phyloP scores from a whole-genome alignment of 2,888 invertebrate genomes.

The Drosophila mettleri region DNA sequence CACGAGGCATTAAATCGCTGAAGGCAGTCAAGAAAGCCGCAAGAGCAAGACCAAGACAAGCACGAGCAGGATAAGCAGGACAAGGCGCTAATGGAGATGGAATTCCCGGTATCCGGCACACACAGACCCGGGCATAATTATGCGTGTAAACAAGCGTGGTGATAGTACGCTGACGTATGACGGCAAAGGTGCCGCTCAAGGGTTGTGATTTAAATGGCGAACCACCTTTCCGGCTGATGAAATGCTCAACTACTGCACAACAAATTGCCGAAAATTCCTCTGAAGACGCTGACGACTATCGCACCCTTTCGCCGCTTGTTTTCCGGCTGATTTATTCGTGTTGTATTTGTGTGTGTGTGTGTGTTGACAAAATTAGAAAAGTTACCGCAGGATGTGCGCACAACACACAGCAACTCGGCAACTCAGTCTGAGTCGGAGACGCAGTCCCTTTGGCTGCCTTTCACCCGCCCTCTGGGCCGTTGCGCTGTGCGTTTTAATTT shows the following conservation, averaged over 20 bases:
- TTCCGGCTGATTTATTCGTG: slow-evolving; percentile 83
- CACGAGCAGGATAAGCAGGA: not conserved
- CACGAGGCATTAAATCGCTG: slow-evolving; percentile 71
- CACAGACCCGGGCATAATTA: slow-evolving; percentile 51
- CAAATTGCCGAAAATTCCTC: slow-evolving; percentile 71
- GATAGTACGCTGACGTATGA: slow-evolving; percentile 79
- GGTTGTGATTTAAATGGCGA: slow-evolving; percentile 45
- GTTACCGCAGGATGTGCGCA: slow-evolving; percentile 77
- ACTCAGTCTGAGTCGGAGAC: slow-evolving; percentile 6
- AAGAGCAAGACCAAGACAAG: slow-evolving; percentile 21
- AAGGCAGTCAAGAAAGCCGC: slow-evolving; percentile 59
- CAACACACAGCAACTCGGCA: slow-evolving; percentile 26
- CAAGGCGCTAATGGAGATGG: slow-evolving; percentile 26
- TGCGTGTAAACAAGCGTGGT: slow-evolving; percentile 80
- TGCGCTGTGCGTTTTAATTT: slow-evolving; percentile 81
- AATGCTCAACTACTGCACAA: slow-evolving; percentile 64
- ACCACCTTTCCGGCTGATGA: slow-evolving; percentile 42
- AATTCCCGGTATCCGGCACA: slow-evolving; percentile 55
- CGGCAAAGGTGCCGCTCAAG: slow-evolving; percentile 45
- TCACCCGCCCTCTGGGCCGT: slow-evolving; percentile 54
- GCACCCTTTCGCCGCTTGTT: slow-evolving; percentile 50
- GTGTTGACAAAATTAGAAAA: slow-evolving; percentile 83
- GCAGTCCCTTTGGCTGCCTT: slow-evolving; percentile 4
- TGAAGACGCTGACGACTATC: slow-evolving; percentile 21
- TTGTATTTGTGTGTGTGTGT: slow-evolving; percentile 50